These are phyloP conservation scores for Pararge aegeria DNA, from an alignment of 1,140 invertebrate species.

Conservation along the genomic window DNA sequence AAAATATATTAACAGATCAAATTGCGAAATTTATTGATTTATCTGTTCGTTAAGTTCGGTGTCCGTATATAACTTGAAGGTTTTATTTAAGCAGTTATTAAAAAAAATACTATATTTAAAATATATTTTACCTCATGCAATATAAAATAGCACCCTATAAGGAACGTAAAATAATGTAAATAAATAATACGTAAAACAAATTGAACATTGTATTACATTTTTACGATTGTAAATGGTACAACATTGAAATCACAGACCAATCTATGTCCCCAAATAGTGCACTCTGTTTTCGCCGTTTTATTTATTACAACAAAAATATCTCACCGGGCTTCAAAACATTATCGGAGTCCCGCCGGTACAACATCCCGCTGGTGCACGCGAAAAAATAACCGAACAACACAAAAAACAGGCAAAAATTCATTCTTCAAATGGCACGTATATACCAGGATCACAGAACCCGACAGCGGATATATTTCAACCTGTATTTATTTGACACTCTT, in stretches of 20 bases:
- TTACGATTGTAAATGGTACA: not conserved
- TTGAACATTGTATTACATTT: too few relatives aligned
- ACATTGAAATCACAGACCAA: not conserved
- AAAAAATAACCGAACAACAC: constrained; percentile 66
- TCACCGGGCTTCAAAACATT: constrained; percentile 71
- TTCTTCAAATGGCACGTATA: constrained; percentile 63
- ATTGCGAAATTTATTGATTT: too few relatives aligned
- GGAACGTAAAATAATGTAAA: too few relatives aligned
- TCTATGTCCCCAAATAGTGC: not conserved
- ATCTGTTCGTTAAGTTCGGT: too few relatives aligned
- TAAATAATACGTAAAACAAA: too few relatives aligned
- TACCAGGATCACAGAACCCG: constrained; percentile 64
- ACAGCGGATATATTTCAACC: constrained; percentile 71
- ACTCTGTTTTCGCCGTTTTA: constrained; percentile 5
- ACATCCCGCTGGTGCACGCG: constrained; percentile 56
- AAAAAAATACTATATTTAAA: too few relatives aligned
- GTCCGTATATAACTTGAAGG: too few relatives aligned
- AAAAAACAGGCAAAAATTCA: constrained; percentile 74
- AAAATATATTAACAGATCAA: too few relatives aligned
- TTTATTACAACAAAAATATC: constrained; percentile 36
- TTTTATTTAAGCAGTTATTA: too few relatives aligned
- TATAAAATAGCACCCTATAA: too few relatives aligned
- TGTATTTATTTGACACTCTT: constrained; percentile 76
- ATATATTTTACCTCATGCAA: too few relatives aligned
- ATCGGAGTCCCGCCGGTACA: constrained; percentile 64